These are phyloP conservation scores for Himalopsyche tibetana DNA, from an alignment of 2,888 invertebrate species.

Conservation along the genomic window DNA sequence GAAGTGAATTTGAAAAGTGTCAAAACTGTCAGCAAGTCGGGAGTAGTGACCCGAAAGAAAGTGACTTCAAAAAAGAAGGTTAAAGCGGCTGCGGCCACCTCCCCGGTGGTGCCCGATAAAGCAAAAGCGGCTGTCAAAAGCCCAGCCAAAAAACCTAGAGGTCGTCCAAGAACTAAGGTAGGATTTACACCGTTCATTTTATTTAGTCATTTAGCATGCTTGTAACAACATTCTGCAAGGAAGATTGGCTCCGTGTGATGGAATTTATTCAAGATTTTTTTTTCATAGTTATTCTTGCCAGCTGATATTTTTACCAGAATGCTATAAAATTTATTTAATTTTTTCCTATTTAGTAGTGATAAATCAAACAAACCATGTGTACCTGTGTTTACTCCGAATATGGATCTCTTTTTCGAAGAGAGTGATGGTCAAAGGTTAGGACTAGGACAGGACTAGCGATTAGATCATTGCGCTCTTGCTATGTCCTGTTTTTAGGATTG, in stretches of 20 bases:
- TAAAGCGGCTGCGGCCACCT: conserved; percentile 64
- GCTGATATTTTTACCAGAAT: neutral
- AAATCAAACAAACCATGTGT: no score
- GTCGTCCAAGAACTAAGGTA: conserved; percentile 74
- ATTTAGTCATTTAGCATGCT: no score
- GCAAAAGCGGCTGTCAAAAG: conserved; percentile 68
- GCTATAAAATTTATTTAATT: neutral
- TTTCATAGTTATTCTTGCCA: neutral
- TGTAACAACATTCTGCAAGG: no score
- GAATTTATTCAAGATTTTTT: no score
- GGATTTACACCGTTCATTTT: conserved; percentile 66
- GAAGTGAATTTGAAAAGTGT: conserved; percentile 66
- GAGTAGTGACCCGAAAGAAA: conserved; percentile 66
- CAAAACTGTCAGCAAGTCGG: conserved; percentile 62
- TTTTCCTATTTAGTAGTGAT: neutral
- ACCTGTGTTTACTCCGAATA: no score
- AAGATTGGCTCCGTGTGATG: no score
- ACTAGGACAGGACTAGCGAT: no score
- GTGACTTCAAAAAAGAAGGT: conserved; percentile 66
- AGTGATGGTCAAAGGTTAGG: no score
- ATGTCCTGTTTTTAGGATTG: no score
- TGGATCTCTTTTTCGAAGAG: no score
- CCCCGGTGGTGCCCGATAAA: conserved; percentile 65
- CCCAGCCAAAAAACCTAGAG: conserved; percentile 71
- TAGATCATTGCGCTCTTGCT: no score